Percentiles rank a stretch among this genome's conserved stretches.
phyloP scores from a whole-genome alignment of 2,797 vertebrate species.

The Pteronotus mesoamericanus region DNA sequence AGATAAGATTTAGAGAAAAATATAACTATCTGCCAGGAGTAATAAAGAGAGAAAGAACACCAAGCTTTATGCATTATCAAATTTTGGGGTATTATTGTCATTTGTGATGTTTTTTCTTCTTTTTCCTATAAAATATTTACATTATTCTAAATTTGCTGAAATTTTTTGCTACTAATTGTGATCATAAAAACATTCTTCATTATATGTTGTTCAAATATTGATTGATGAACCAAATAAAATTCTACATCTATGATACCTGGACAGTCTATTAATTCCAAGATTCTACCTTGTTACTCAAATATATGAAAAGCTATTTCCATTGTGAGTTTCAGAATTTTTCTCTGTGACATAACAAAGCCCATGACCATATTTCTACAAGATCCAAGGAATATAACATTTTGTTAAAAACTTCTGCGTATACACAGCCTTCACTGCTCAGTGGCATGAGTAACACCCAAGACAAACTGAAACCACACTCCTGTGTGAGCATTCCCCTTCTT shows the following conservation, averaged over 20 bases:
- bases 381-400: background rate
- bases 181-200: background rate
- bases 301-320: background rate
- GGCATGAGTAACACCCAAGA: background rate
- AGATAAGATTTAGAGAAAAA: background rate
- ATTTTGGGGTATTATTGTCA: background rate
- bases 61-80: background rate
- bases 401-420: background rate
- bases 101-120: background rate
- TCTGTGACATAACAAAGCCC: background rate
- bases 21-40: background rate
- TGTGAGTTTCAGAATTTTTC: background rate
- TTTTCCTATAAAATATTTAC: background rate
- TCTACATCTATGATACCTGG: background rate
- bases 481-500: background rate
- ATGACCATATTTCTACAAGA: background rate
- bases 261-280: background rate
- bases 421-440: background rate
- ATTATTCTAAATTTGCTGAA: background rate
- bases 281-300: background rate
- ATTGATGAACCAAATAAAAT: background rate
- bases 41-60: background rate
- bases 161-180: background rate
- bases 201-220: slow-evolving; percentile 17
- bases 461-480: background rate